A percentile compares a stretch with the other conserved stretches of the same genome.
Conservation (phyloP, 2,113 vertebrate species). For the Cairina moschata region DNA sequence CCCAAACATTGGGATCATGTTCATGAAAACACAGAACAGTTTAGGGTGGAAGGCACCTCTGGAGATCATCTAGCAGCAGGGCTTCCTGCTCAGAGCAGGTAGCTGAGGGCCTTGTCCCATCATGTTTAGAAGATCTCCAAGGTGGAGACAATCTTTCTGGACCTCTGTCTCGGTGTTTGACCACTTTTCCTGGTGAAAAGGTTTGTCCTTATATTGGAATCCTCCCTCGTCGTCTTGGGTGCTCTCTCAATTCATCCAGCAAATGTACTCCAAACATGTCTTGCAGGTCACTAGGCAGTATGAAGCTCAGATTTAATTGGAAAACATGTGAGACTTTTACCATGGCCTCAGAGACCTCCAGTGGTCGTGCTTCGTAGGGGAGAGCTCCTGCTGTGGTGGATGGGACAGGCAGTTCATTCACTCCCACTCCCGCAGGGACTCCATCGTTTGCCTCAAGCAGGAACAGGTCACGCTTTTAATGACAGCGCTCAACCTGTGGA, state of each 20-base stretch:
- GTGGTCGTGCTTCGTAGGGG: neutral
- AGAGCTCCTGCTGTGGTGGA: neutral
- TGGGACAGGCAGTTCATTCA: neutral
- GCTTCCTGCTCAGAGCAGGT: neutral
- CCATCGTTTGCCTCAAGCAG: neutral
- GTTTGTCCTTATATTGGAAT: neutral
- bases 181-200: neutral
- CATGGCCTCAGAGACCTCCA: neutral
- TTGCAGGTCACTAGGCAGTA: neutral
- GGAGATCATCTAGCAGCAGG: neutral
- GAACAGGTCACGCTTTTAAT: conserved; percentile 49
- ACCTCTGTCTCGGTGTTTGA: neutral
- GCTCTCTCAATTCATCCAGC: neutral
- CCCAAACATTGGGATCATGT: neutral
- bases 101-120: neutral
- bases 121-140: neutral
- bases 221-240: neutral
- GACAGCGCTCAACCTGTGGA: neutral
- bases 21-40: neutral
- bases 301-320: neutral
- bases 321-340: neutral
- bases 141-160: neutral
- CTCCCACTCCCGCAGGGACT: neutral
- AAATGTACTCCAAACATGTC: neutral
- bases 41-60: neutral